These are phyloP conservation scores for Colistium nudipinnis DNA, from an alignment of 2,113 vertebrate species.

Conservation along the genomic window DNA sequence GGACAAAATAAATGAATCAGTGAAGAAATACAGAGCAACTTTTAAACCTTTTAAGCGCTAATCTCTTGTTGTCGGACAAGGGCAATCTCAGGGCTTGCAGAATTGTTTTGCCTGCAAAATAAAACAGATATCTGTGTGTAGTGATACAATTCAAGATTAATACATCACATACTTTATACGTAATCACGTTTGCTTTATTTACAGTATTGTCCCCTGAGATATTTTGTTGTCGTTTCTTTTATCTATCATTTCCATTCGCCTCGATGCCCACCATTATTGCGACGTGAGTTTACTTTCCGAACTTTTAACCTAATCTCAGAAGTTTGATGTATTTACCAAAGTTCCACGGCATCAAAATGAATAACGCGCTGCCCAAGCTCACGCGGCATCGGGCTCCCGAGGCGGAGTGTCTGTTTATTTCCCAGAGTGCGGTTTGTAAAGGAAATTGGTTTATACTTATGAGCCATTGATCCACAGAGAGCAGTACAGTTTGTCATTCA, in stretches of 20 bases:
- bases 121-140: too few species aligned
- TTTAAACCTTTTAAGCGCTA: neutral
- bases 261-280: slow-evolving; percentile 14
- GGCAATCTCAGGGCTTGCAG: too few species aligned
- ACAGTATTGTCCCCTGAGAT: neutral
- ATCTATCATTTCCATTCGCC: neutral
- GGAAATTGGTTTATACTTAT: slow-evolving; percentile 82
- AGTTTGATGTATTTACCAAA: slow-evolving; percentile 45
- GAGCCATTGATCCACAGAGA: slow-evolving; percentile 78
- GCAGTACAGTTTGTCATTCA: slow-evolving; percentile 74
- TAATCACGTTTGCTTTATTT: neutral
- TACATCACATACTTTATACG: neutral
- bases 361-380: slow-evolving; percentile 50
- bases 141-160: too few species aligned
- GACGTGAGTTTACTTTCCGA: slow-evolving; percentile 32
- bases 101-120: too few species aligned
- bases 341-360: slow-evolving; percentile 67
- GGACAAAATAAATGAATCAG: neutral
- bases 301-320: slow-evolving; percentile 47
- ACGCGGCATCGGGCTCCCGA: slow-evolving; percentile 51
- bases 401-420: slow-evolving; percentile 71
- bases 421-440: slow-evolving; percentile 77
- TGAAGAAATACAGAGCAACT: neutral
- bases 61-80: neutral
- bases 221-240: too few species aligned